phyloP scores from a whole-genome alignment of 2,888 invertebrate species.

The Leptopilina drosophilae region DNA sequence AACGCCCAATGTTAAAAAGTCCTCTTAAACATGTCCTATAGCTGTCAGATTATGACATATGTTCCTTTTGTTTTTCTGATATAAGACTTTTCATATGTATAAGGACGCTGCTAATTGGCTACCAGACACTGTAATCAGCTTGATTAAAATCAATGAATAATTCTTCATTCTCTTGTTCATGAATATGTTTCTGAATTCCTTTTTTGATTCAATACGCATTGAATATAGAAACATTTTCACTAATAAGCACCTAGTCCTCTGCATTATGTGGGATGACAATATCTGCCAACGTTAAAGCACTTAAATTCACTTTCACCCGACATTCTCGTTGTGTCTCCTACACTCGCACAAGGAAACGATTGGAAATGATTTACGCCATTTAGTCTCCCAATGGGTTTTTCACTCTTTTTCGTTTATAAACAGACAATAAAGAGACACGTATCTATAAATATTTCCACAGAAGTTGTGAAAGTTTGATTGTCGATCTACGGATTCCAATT shows the following conservation, averaged over 20 bases:
- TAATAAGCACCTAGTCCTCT: slow-evolving; percentile 28
- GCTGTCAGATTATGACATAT: slow-evolving; percentile 26
- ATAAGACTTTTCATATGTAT: slow-evolving; percentile 19
- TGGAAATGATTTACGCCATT: slow-evolving; percentile 12
- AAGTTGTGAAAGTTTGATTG: slow-evolving; percentile 8
- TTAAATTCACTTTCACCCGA: slow-evolving; percentile 19
- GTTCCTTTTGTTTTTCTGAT: slow-evolving; percentile 32
- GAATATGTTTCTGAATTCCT: slow-evolving; percentile 2
- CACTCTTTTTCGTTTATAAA: not conserved
- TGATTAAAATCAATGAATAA: slow-evolving; percentile 31
- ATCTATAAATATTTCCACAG: not conserved
- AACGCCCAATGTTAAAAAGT: slow-evolving; percentile 32
- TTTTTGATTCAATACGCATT: slow-evolving; percentile 19
- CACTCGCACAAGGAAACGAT: slow-evolving; percentile 27
- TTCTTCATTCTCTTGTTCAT: slow-evolving; percentile 9
- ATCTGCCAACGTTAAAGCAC: slow-evolving; percentile 28
- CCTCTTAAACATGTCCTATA: slow-evolving; percentile 23
- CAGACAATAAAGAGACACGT: not conserved
- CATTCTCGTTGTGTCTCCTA: slow-evolving; percentile 14
- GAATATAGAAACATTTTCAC: slow-evolving; percentile 22
- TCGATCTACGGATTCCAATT: too few species aligned
- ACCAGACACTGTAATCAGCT: slow-evolving; percentile 25
- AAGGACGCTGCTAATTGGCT: slow-evolving; percentile 35
- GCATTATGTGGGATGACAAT: slow-evolving; percentile 29
- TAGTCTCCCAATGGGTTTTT: not conserved